These are phyloP conservation scores for Lophotriccus pileatus DNA, from an alignment of 2,797 vertebrate genomes.

Conservation along the genomic window DNA sequence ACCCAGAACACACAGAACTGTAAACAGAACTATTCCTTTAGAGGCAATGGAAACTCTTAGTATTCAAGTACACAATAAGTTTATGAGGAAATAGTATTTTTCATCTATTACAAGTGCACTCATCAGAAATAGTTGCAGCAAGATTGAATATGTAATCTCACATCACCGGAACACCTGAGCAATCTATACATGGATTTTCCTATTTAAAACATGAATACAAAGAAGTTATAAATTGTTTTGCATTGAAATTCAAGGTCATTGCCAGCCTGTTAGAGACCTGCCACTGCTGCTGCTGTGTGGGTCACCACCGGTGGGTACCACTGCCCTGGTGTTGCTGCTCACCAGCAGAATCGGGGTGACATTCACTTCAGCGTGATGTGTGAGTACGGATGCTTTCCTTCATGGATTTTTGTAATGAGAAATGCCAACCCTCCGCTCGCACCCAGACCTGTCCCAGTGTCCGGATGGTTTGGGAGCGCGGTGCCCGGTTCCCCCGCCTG, in stretches of 20 bases:
- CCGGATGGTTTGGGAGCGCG: background rate
- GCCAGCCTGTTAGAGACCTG: background rate
- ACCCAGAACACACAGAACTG: background rate
- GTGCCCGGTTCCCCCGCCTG: background rate
- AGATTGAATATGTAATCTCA: background rate
- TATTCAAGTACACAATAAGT: background rate
- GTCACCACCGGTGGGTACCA: background rate
- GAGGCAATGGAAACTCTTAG: background rate
- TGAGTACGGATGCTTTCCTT: background rate
- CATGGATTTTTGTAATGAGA: background rate
- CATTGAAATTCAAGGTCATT: background rate
- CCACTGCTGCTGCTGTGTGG: background rate
- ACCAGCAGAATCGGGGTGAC: accelerated
- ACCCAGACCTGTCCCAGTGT: background rate
- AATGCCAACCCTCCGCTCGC: background rate
- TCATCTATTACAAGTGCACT: background rate
- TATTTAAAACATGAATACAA: background rate
- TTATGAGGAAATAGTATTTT: background rate
- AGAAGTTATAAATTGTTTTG: background rate
- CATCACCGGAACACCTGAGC: background rate
- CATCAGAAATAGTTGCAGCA: background rate
- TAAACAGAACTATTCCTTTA: background rate
- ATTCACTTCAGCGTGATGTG: accelerated
- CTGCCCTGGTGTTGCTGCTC: background rate
- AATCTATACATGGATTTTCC: background rate